Evolutionary conservation across 2,113 vertebrate species (phyloP).

Genomic region (Excalfactoria chinensis): DNA sequence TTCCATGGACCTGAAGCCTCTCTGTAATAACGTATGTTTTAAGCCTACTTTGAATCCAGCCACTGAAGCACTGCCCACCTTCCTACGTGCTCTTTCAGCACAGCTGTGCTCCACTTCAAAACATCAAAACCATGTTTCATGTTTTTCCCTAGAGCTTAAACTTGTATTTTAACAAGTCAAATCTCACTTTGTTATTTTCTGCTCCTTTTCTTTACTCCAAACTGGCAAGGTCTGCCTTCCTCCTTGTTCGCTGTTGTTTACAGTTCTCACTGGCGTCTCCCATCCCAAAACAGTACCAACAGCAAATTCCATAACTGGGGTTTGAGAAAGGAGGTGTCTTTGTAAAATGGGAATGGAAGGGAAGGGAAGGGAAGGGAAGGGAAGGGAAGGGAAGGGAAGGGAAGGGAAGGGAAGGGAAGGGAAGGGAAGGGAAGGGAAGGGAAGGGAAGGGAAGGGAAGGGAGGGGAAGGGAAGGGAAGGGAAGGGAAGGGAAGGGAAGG

Average conservation of each 20-base stretch:
- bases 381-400: too few relatives aligned
- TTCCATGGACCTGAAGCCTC: background rate
- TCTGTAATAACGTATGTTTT: background rate
- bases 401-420: too few relatives aligned
- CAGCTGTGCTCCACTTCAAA: slow-evolving; percentile 53
- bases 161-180: slow-evolving; percentile 62
- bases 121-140: slow-evolving; percentile 65
- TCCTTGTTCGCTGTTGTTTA: background rate
- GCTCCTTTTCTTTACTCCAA: slow-evolving; percentile 17
- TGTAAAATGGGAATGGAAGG: background rate
- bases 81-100: background rate
- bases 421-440: too few relatives aligned
- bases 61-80: background rate
- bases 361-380: too few relatives aligned
- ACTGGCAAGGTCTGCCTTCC: background rate
- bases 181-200: slow-evolving; percentile 53
- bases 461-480: background rate
- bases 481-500: too few relatives aligned
- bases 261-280: background rate
- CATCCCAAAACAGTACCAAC: background rate
- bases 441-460: background rate
- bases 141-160: slow-evolving; percentile 61
- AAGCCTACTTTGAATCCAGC: slow-evolving; percentile 47
- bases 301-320: background rate
- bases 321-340: background rate